phyloP scores from a whole-genome alignment of 2,797 vertebrate genomes.

The Melanotaenia parkinsoni region DNA sequence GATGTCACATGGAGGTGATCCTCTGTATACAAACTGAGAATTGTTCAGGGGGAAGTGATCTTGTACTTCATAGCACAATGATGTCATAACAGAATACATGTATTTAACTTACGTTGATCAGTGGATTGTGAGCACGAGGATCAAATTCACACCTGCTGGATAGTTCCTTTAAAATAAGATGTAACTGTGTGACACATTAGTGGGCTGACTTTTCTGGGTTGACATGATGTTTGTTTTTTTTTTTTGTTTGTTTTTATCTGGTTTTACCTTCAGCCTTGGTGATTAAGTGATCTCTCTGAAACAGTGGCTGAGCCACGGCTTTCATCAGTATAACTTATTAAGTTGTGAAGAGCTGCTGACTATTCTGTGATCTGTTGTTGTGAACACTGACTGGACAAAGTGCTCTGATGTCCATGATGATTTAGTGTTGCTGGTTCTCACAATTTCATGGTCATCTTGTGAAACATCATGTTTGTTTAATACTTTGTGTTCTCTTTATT shows the following conservation, averaged over 20 bases:
- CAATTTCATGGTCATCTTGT: constrained; percentile 45
- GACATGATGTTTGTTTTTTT: constrained; percentile 23
- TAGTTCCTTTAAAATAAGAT: constrained; percentile 28
- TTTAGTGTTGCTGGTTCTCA: constrained; percentile 33
- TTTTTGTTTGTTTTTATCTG: constrained; percentile 20
- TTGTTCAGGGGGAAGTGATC: constrained; percentile 51
- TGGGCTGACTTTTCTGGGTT: constrained; percentile 25
- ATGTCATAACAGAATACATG: constrained; percentile 64
- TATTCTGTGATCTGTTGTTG: constrained; percentile 54
- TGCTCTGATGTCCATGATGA: constrained; percentile 38
- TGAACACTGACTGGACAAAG: constrained; percentile 5
- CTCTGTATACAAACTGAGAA: constrained; percentile 53
- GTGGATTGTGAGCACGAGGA: constrained; percentile 39
- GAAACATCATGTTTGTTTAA: constrained; percentile 22
- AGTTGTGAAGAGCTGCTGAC: constrained; percentile 45
- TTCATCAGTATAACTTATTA: constrained; percentile 41
- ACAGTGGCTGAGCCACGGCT: constrained; percentile 49
- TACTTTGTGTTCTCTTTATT: constrained; percentile 21
- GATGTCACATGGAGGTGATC: constrained; percentile 62
- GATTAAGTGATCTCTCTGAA: constrained; percentile 49
- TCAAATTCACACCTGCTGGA: constrained; percentile 7
- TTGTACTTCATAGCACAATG: constrained; percentile 70
- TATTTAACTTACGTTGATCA: constrained; percentile 38
- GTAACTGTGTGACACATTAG: constrained; percentile 37
- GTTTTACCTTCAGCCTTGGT: constrained; percentile 31